Conservation (phyloP, 2,113 vertebrate genomes). For the Hepsetus odoe region DNA sequence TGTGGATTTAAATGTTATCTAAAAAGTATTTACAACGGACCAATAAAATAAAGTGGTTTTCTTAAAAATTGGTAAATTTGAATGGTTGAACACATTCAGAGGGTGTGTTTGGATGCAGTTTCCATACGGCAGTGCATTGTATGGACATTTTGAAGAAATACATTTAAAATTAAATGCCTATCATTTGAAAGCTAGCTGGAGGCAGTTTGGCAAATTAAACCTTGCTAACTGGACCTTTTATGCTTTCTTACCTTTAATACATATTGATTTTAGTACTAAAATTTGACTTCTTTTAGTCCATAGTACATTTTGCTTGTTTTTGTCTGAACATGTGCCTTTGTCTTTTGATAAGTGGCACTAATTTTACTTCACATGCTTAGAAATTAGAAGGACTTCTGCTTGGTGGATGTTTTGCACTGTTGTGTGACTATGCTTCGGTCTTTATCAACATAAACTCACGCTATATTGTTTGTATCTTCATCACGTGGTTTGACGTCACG, state of each 20-base stretch:
- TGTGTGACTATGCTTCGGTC: conserved; percentile 31
- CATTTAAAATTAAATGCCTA: no score
- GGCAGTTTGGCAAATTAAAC: background rate
- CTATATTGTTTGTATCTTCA: conserved; percentile 76
- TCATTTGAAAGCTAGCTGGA: background rate
- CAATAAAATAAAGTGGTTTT: background rate
- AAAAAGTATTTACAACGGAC: background rate
- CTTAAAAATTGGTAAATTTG: background rate
- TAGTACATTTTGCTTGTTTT: background rate
- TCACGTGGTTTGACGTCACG: conserved; percentile 81
- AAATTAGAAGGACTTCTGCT: conserved; percentile 4
- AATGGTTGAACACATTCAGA: background rate
- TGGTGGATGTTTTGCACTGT: conserved; percentile 42
- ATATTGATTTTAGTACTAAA: conserved; percentile 56
- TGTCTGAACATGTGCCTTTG: background rate
- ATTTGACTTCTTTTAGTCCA: background rate
- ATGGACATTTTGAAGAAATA: no score
- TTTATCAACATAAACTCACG: conserved; percentile 69
- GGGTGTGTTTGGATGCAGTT: background rate
- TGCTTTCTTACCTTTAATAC: conserved; percentile 24
- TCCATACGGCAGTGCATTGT: no score
- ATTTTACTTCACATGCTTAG: background rate
- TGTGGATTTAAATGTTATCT: background rate
- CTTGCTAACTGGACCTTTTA: conserved; percentile 25
- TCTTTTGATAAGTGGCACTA: conserved; percentile 7